These are phyloP conservation scores for Lasioglossum figueresi DNA, from an alignment of 2,888 invertebrate species.

Conservation along the genomic window DNA sequence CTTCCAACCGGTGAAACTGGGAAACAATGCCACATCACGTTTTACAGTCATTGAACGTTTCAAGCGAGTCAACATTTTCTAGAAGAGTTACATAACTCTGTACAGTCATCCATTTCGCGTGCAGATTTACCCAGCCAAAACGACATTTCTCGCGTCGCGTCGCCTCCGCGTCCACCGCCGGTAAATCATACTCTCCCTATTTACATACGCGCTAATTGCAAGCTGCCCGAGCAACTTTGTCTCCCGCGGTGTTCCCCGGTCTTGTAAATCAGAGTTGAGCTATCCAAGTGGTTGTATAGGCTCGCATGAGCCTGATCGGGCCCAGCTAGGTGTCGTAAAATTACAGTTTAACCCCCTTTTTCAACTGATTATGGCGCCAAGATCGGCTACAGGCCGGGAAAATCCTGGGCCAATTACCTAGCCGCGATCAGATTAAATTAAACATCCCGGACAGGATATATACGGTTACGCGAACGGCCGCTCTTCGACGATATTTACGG, in stretches of 20 bases:
- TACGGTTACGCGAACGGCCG: not conserved
- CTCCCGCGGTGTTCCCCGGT: conserved; percentile 31
- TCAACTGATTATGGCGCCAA: not conserved
- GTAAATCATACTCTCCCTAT: conserved; percentile 66
- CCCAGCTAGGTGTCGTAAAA: conserved; percentile 21
- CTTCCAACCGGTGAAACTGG: not conserved
- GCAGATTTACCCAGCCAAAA: not conserved
- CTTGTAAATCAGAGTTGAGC: conserved; percentile 39
- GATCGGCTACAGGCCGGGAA: not conserved
- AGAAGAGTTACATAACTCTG: no score
- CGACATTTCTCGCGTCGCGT: conserved; percentile 29
- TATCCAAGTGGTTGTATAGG: not conserved
- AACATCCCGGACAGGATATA: not conserved
- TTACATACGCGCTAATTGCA: conserved; percentile 67
- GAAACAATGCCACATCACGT: not conserved
- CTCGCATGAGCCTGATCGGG: not conserved
- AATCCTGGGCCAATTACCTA: conserved; percentile 24
- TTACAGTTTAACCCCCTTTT: conserved; percentile 13
- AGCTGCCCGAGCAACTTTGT: conserved; percentile 54
- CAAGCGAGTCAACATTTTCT: not conserved
- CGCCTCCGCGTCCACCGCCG: conserved; percentile 39
- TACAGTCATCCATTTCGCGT: no score
- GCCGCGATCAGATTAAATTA: not conserved
- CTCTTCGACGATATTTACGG: conserved; percentile 9
- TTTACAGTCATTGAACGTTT: not conserved